Conservation (phyloP, 2,113 vertebrate species). For the Antennarius striatus region DNA sequence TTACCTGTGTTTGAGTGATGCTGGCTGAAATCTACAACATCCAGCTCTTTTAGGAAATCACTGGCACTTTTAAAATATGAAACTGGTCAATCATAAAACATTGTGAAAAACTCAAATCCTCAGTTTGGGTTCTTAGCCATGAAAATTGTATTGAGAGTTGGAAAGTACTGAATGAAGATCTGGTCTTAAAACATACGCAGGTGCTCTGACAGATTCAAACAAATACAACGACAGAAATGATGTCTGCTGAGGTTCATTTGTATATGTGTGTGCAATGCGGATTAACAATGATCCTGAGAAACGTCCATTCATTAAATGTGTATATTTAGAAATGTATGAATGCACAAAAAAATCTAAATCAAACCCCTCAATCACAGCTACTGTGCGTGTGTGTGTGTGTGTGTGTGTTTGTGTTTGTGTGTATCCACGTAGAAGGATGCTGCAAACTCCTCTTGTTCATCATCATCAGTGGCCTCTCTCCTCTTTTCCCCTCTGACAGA, state of each 20-base stretch:
- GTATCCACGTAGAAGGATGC: background rate
- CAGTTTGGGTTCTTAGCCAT: background rate
- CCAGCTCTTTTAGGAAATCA: background rate
- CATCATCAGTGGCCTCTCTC: conserved; percentile 40
- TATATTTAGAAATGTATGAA: background rate
- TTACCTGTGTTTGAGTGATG: background rate
- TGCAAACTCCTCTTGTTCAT: conserved; percentile 29
- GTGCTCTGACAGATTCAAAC: background rate
- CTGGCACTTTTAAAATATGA: background rate
- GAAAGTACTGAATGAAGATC: background rate
- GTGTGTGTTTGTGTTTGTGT: conserved; percentile 1
- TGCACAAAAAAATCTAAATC: conserved; percentile 35
- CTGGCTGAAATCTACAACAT: background rate
- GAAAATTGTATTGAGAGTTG: background rate
- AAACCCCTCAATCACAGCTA: conserved; percentile 38
- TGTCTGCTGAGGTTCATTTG: background rate
- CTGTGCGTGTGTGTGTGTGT: conserved; percentile 32
- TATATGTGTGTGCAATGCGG: conserved; percentile 4
- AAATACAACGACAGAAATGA: background rate
- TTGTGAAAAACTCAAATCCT: background rate
- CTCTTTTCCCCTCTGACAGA: conserved; percentile 75
- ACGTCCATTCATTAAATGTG: conserved; percentile 19
- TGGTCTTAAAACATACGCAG: background rate
- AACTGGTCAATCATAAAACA: background rate
- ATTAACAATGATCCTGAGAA: conserved; percentile 7